Base-by-base conservation (phyloP, 2,113 vertebrate genomes). In the Gadus chalcogrammus region DNA sequence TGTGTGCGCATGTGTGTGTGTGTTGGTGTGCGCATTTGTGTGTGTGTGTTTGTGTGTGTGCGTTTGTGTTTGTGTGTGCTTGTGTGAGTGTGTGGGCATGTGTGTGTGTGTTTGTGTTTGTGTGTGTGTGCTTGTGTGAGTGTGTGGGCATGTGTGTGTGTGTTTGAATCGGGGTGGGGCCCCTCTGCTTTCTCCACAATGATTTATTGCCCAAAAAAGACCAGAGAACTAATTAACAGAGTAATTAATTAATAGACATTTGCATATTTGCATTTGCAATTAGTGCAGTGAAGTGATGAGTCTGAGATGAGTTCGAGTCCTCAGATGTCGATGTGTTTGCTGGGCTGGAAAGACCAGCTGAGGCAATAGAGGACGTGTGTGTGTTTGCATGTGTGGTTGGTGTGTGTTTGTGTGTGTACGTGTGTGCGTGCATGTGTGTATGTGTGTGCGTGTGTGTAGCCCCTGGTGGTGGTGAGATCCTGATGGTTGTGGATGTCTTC, bases 261-360 rank as follows among this genome's bases (percentile, higher is more conserved):
- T 96, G 94, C 94, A 95, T 95, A 96, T 96, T 96, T 95, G 95
- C 94, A 95, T 96, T 96, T 95, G 94, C 94, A 95, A 96, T 96
- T 96, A 95, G 94, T 92, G 94, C 94, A 96, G 94, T 93, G 88
- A 88, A 95, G 94, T 95, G 95, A 95, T 96, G 94, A 95, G 93
- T 95, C 93, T 95, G 94, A 94, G 95, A 96, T 95, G 94, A 91
- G 95, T 96, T 95, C 94, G 94, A 95, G 94, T 96, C 94, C 95
- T 95, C 95, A 95, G 93, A 95, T 94, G 94, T 92, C 94, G 92
- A 91, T 94, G 94, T 94, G 93, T 95, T 93, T 69, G 71, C 89
- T 94, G 93, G 93, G 95, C 94, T 85, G 82, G 93, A 95, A 95
- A 94, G 93, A 70, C 67, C 94, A 95, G 95, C 95, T 95, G 94